Evolutionary conservation across 2,113 vertebrate genomes (phyloP), one percentile per base, ranked within the genome.

Genomic region (Myrmecobius fasciatus): DNA sequence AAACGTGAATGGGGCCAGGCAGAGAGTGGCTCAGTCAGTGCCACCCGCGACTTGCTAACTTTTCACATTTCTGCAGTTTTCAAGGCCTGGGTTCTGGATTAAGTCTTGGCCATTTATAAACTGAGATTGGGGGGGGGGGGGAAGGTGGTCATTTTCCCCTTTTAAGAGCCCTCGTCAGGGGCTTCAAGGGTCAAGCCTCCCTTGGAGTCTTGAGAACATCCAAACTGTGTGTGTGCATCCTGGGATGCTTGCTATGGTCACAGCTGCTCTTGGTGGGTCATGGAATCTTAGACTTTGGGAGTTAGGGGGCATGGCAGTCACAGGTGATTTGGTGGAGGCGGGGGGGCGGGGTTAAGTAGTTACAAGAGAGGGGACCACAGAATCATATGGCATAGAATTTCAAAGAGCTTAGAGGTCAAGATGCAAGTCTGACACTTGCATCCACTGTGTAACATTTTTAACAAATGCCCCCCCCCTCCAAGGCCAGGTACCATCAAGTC

Each of bases 21-120:
- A 43, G 1, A 0, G 48, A 67, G n/a, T 28, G 24, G 83, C 94
- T 24, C 36, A 36, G 48, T 48, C 48, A n/a, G n/a, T 43, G 22
- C 0, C 89, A 48, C 91, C 52, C n/a, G 67, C 36, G 7, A 83
- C 6, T 83, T 24, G 36, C 67, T 83, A 43, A 83, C 67, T 83
- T 96, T 90, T 94, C 28, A 93, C 97, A 93, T 97, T 96, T 94
- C 90, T 98, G 28, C n/a, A 95, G 98, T 98, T 98, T 97, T 97
- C 96, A 91, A 94, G 94, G 9, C 49, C 96, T 97, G 97, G 94
- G 96, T 97, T 98, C 97, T 26, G 36, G 67, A 17, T 83, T 43
- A 43, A 83, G 67, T 83, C 67, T 83, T n/a, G 11, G n/a, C 96
- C 97, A 93, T 96, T 96, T 52, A 94, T 52, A 94, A 95, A 91